Evolutionary conservation across 2,113 vertebrate species (phyloP).

Genomic region (Alosa alosa): DNA sequence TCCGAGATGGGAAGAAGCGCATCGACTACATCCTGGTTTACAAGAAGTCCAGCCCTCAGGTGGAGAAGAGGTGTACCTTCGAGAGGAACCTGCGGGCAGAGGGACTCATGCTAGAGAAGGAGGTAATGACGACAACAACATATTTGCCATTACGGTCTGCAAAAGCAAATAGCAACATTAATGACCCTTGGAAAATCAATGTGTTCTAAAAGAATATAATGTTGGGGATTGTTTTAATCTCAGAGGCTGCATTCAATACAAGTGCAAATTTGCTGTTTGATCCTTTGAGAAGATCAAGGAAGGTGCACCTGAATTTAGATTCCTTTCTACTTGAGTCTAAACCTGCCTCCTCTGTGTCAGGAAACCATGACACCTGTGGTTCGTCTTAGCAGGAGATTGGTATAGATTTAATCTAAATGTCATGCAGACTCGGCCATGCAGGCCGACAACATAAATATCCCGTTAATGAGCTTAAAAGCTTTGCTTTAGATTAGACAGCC

Average conservation of each 20-base stretch:
- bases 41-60: slow-evolving; percentile 91
- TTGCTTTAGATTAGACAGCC: background rate
- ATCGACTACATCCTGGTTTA: slow-evolving; percentile 98
- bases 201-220: too few species aligned
- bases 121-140: slow-evolving; percentile 68
- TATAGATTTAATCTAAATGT: slow-evolving; percentile 14
- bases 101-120: slow-evolving; percentile 94
- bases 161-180: too few species aligned
- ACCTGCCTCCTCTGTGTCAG: background rate
- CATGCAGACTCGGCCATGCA: background rate
- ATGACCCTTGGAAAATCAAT: too few species aligned
- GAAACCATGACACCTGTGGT: background rate
- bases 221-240: background rate
- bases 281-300: background rate
- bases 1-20: slow-evolving; percentile 94
- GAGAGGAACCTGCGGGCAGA: slow-evolving; percentile 96
- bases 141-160: too few species aligned
- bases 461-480: slow-evolving; percentile 6
- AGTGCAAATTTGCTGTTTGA: background rate
- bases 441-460: background rate
- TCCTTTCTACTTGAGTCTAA: background rate
- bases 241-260: background rate
- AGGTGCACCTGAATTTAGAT: background rate
- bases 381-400: background rate
- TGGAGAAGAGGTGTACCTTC: slow-evolving; percentile 95